Base-by-base conservation (phyloP, 2,113 vertebrate species). In the Elachura formosa region DNA sequence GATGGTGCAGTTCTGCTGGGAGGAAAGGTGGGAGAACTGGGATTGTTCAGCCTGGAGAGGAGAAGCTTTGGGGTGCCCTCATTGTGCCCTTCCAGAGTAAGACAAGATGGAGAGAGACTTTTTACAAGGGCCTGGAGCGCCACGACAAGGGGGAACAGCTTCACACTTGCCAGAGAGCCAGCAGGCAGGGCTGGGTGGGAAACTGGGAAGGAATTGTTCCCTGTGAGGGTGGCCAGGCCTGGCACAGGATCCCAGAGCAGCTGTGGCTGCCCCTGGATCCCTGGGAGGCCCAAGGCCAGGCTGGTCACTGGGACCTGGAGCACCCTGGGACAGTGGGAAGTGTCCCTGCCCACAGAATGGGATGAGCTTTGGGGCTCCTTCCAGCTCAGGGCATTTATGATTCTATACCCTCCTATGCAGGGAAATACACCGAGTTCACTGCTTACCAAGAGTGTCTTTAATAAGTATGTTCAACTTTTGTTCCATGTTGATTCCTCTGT, bases 391-490 rank as follows among this genome's bases (percentile, higher is more conserved):
- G 21, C 11, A 41, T 54, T 54, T 36, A 26, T 20, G 62, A 24
- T 22, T 40, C 13, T 6, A 2, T 28, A 10, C 28, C 73, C 82
- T 62, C 26, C 36, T 17, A 43, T 1, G 14, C 20, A 64, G 23
- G 26, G 29, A 36, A 61, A 56, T 14, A 62, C 33, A 25, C 13
- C 2, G 58, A 71, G 34, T 31, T 76, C 51, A 68, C 17, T 91
- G 91, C 98, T 99, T 98, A 99, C 99, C 99, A 38, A 99, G 98
- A 69, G 99, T 99, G 89, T 99, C 99, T 96, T 99, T 98, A 96
- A 99, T 98, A 93, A 99, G 99, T 38, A 98, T 93, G 85, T 99
- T 99, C 96, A 99, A 96, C 92, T 98, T 99, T 78, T 99, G 98
- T 4, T 98, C 98, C 99, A 99, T 99, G 98, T 98, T 98, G 94